Evolutionary conservation across 2,797 vertebrate genomes (phyloP).

Genomic region (Mus minutoides): DNA sequence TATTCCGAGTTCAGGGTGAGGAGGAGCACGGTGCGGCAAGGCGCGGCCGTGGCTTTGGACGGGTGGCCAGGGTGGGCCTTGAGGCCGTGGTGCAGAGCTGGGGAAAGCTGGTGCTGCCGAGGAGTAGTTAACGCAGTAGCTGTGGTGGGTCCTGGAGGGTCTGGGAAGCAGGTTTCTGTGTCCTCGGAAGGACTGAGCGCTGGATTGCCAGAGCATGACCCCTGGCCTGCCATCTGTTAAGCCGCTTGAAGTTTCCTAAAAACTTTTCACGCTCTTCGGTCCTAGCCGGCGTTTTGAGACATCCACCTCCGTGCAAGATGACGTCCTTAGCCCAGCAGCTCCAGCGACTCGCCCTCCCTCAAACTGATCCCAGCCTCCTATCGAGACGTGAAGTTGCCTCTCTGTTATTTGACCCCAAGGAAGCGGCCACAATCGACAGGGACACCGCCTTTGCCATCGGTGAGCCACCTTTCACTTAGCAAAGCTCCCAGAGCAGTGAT

Average conservation of each 20-base stretch:
- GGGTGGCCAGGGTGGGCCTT: neutral
- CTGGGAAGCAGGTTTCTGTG: neutral
- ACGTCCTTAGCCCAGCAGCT: constrained; percentile 96
- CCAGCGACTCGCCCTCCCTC: constrained; percentile 94
- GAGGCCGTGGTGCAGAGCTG: neutral
- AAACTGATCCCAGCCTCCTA: constrained; percentile 91
- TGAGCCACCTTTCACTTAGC: constrained; percentile 81
- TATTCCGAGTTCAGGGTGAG: neutral
- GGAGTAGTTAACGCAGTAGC: too few relatives aligned
- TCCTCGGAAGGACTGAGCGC: neutral
- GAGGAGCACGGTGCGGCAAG: neutral
- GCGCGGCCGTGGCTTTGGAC: neutral
- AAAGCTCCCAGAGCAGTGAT: neutral
- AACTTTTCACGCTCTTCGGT: neutral
- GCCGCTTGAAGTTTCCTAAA: neutral
- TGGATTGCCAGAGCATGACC: rapidly evolving
- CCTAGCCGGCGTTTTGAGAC: neutral
- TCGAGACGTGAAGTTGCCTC: constrained; percentile 89
- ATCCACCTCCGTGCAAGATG: constrained; percentile 84
- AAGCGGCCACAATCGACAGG: constrained; percentile 93
- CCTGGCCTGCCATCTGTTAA: rapidly evolving
- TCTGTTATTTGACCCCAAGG: constrained; percentile 93
- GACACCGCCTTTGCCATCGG: constrained; percentile 95
- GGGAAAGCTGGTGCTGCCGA: neutral
- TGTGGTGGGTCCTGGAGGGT: neutral